Evolutionary conservation across 2,797 vertebrate genomes (phyloP).

Genomic region (Diplodus puntazzo): DNA sequence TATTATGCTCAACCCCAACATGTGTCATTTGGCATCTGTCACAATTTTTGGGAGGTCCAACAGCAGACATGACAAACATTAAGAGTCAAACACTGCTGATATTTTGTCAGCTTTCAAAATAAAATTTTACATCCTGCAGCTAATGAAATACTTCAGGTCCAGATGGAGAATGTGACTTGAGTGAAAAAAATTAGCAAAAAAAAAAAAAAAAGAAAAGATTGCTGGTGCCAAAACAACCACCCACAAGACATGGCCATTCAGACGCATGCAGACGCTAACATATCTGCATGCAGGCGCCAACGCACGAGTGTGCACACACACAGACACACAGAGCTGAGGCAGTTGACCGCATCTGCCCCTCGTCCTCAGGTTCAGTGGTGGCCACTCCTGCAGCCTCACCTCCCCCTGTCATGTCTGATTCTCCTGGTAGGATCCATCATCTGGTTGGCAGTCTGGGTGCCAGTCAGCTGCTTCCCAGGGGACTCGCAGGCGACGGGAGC

Average conservation of each 20-base stretch:
- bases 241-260: constrained; percentile 64
- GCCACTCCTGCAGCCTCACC: constrained; percentile 75
- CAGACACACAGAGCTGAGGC: constrained; percentile 47
- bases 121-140: constrained; percentile 58
- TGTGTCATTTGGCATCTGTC: constrained; percentile 73
- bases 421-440: constrained; percentile 88
- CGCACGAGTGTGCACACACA: constrained; percentile 3
- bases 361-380: constrained; percentile 79
- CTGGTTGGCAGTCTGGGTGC: constrained; percentile 85
- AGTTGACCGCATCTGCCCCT: constrained; percentile 79
- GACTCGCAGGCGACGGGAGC: constrained; percentile 73
- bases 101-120: constrained; percentile 80
- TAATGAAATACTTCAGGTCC: constrained; percentile 74
- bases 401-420: constrained; percentile 82
- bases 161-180: constrained; percentile 79
- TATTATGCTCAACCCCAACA: constrained; percentile 39
- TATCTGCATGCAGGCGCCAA: constrained; percentile 32
- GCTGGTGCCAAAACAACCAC: constrained; percentile 63
- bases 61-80: constrained; percentile 63
- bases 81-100: constrained; percentile 59
- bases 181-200: constrained; percentile 41
- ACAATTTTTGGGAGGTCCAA: constrained; percentile 53
- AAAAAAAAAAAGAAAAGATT: constrained; percentile 10
- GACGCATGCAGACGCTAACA: constrained; percentile 41
- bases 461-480: constrained; percentile 85